Base-by-base conservation (phyloP, 2,797 vertebrate genomes). In the Anabas testudineus region DNA sequence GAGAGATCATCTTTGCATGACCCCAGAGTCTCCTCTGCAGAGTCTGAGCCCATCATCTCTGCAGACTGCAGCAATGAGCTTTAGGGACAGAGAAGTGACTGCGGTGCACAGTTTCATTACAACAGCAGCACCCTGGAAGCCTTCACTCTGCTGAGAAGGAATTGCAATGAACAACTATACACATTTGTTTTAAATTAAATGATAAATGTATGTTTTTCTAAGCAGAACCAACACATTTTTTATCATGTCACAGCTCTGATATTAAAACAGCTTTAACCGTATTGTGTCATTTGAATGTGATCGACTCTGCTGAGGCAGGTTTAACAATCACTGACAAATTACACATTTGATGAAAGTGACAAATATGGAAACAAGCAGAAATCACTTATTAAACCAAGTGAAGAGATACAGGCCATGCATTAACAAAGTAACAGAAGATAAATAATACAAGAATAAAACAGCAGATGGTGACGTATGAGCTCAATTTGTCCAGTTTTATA, bases 11-110 rank as follows among this genome's bases (percentile, higher is more conserved):
- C 9, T 61, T 56, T 57, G 65, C 55, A 1, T 26, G 79, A 76
- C 73, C 73, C 47, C 39, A 47, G 42, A 36, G 56, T 48, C 71
- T 60, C 61, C 51, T 73, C 67, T 74, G 67, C 58, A 37, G 54
- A 5, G 63, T 61, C 59, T 28, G 42, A 71, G 63, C 36, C 47
- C 24, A 13, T 8, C 4, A 47, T 46, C 49, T 65, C 58, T 75
- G 56, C 72, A 75, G 71, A 43, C n/a, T 54, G 71, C 49, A 60
- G 56, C 53, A n/a, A n/a, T n/a, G n/a, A n/a, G n/a, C n/a, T n/a
- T 59, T 15, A 16, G 59, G 61, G 8, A 37, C 57, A 39, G n/a
- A 41, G 71, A 56, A 56, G 3, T 5, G 7, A 30, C 64, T 9
- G 56, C 59, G 41, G 26, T 28, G 52, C 67, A 47, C 48, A 10